phyloP scores from a whole-genome alignment of 2,113 vertebrate species.

The Probosciger aterrimus region DNA sequence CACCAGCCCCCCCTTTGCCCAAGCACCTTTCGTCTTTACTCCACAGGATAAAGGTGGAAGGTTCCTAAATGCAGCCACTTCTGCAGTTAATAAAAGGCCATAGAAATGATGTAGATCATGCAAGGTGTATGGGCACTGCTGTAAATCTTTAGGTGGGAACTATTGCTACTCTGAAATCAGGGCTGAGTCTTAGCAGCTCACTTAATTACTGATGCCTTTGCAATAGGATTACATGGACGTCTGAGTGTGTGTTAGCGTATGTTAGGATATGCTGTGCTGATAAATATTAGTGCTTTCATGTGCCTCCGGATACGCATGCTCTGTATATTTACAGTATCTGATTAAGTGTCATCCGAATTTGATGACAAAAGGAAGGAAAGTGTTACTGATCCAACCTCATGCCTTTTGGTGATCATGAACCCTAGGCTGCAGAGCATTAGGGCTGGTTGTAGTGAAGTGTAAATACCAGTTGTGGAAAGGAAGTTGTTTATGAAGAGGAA shows the following conservation, averaged over 20 bases:
- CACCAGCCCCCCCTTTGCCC: background rate
- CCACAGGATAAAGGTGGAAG: background rate
- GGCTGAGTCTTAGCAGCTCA: background rate
- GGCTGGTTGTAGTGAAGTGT: background rate
- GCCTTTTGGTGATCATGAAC: background rate
- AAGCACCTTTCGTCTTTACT: background rate
- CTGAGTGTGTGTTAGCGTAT: background rate
- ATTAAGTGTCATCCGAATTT: background rate
- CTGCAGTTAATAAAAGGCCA: background rate
- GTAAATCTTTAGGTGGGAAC: background rate
- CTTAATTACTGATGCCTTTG: slow-evolving; percentile 22
- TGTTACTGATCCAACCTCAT: background rate
- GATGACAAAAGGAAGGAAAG: background rate
- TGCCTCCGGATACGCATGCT: background rate
- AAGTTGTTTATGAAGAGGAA: background rate
- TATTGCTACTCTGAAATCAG: background rate
- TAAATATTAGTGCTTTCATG: background rate
- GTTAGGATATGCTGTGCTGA: background rate
- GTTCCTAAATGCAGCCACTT: background rate
- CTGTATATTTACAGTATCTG: background rate
- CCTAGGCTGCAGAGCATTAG: background rate
- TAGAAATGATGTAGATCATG: accelerated
- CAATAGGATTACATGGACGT: background rate
- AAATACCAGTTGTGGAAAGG: background rate
- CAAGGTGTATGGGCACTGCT: background rate